Conservation (phyloP, 1,140 invertebrate species). For the Pogonomyrmex barbatus region DNA sequence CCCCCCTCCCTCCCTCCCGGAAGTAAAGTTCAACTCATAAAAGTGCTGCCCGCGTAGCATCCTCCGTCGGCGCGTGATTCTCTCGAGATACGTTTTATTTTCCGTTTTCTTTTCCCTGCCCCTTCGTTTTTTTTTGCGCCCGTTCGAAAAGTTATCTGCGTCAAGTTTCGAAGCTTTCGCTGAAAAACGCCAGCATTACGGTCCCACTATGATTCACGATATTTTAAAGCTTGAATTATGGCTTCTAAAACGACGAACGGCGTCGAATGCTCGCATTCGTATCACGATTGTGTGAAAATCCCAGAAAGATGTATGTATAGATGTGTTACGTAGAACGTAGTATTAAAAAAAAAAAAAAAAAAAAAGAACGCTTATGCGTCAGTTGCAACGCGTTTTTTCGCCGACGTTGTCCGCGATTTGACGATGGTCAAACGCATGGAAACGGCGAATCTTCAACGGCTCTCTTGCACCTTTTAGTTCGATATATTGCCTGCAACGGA, state of each 20-base stretch:
- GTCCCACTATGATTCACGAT: constrained; percentile 19
- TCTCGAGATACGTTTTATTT: constrained; percentile 13
- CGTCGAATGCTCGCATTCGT: background rate
- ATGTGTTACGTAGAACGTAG: background rate
- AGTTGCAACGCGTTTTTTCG: background rate
- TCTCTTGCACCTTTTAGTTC: constrained; percentile 21
- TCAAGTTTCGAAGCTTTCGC: background rate
- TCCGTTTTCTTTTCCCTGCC: background rate
- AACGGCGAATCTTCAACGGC: constrained; percentile 26
- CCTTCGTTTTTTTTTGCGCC: background rate
- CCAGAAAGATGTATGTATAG: background rate
- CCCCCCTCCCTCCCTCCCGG: background rate
- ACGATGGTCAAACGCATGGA: background rate
- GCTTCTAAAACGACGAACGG: constrained; percentile 5
- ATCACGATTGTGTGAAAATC: constrained; percentile 14
- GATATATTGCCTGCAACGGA: constrained; percentile 29
- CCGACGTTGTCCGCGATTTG: background rate
- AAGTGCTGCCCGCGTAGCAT: constrained; percentile 22
- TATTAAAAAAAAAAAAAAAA: background rate
- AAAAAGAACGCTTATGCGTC: background rate
- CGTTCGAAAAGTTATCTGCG: constrained; percentile 4
- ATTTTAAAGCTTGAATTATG: constrained; percentile 41
- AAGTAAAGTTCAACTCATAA: constrained; percentile 1
- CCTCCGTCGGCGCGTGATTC: background rate
- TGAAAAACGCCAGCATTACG: constrained; percentile 20